Evolutionary conservation across 2,113 vertebrate genomes (phyloP).

Genomic region (Urocolius indicus): DNA sequence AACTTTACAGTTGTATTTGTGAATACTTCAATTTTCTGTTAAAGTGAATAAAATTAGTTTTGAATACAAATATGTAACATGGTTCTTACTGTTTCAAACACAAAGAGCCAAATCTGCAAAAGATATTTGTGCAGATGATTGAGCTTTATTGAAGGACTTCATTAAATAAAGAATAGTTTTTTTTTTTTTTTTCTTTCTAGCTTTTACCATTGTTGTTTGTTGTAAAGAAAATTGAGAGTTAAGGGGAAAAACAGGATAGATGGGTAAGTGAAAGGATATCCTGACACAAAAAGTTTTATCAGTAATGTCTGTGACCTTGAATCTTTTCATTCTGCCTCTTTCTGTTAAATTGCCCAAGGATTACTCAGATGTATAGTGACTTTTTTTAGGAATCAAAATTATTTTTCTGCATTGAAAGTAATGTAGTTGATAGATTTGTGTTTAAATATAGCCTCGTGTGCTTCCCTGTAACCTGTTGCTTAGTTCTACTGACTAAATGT

Average conservation of each 20-base stretch:
- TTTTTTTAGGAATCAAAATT: not conserved
- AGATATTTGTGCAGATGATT: accelerated
- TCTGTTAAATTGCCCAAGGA: not conserved
- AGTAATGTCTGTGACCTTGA: not conserved
- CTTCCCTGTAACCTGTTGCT: constrained; percentile 50
- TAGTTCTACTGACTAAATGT: constrained; percentile 45
- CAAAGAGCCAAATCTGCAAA: not conserved
- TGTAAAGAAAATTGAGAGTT: not conserved
- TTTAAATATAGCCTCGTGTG: constrained; percentile 57
- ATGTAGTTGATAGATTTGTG: constrained; percentile 10
- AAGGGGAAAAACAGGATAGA: not conserved
- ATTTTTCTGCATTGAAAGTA: not conserved
- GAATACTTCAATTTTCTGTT: not conserved
- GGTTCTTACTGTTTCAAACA: not conserved
- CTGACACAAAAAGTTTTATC: not conserved
- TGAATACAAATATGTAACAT: accelerated
- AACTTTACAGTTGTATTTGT: not conserved
- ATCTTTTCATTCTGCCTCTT: not conserved
- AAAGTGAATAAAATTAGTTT: not conserved
- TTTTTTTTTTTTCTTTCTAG: not conserved
- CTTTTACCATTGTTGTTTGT: not conserved
- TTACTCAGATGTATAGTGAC: not conserved
- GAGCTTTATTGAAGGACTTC: not conserved
- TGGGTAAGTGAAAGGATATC: not conserved
- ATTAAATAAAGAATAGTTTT: not conserved